Evolutionary conservation across 2,797 vertebrate species (phyloP), one percentile per base, ranked within the genome.

Genomic region (Xenops minutus): DNA sequence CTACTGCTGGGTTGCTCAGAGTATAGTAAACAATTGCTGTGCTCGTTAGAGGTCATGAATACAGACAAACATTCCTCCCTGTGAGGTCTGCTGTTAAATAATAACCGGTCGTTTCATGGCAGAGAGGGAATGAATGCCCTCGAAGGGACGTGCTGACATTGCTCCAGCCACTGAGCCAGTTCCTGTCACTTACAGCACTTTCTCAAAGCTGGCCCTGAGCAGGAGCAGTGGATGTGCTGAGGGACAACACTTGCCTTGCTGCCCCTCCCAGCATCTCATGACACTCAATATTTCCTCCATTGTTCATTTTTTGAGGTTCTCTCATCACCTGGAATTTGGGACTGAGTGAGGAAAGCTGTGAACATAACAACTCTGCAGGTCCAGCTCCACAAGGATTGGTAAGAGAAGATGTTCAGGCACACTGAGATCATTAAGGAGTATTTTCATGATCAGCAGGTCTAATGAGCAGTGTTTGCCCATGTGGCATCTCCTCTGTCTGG

Each of bases 21-120:
- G 82, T 73, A 68, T 96, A 93, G 95, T 96, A 97, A 97, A 97
- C 96, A 96, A 95, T 95, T 54, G 66, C 95, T 74, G 17, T 79
- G 84, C 91, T 97, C 92, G 91, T 95, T 94, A 86, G 95, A 94
- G 88, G 93, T 96, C 93, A 89, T 76, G 82, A 92, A 95, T 85
- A 93, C 88, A 96, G 96, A 90, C 92, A 79, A 89, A 61, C 92
- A 77, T 72, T 92, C 92, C 91, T 94, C 76, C 68, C 76, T 89
- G 86, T 95, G 96, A 97, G 96, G 93, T 95, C 95, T 96, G 92
- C 93, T 95, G 95, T 96, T 96, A 96, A 95, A 93, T 69, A 95
- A 92, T 96, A 96, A 96, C 94, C 91, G 34, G 74, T 85, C 43
- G 0, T 84, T 92, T 91, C 63, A 29, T 43, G 84, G 67, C 11